Base-by-base conservation (phyloP, 2,888 invertebrate genomes). In the Halictus quadricinctus region DNA sequence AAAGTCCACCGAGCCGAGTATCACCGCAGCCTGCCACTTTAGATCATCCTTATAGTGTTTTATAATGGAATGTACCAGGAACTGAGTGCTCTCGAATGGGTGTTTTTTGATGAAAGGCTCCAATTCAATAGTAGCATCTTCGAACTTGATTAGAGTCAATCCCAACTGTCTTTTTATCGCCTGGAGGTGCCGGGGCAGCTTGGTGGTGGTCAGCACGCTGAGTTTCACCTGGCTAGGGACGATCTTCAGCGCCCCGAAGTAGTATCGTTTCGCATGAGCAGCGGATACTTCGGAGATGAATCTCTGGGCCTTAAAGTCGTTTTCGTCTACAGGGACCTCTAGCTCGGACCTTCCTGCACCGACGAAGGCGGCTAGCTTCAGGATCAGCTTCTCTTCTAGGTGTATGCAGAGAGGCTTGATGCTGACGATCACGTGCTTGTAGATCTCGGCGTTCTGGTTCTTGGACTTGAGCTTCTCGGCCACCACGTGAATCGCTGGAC, bases 1-100 rank as follows among this genome's bases (percentile, higher is more conserved):
- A 94, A 99, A 99, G 95, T 99, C 99, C 41, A 99, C 98, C 0
- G 99, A 98, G 6, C 99, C 99, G 81, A 99, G 95, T 92, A 99
- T 99, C 90, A 97, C 97, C 8, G 98, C 98, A 10, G 99, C 99
- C 95, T 99, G 99, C 96, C 99, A 98, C 93, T 98, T 97, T 76
- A 99, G 94, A 95, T 99, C 98, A 89, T 97, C 97, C 93, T 97
- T 97, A 93, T 98, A 99, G 95, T 99, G 99, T 89, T 97, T 97
- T 87, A 97, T 95, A 91, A 99, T 96, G 76, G 97, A 97, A 87
- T 97, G 96, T 77, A 97, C 95, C 81, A 99, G 96, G 93, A 98
- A 97, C 84, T 97, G 97, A 84, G 97, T 96, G 0, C 99, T 98
- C 95, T 99, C 99, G 95, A 99, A 99, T 79, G 97, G 97, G 95